Percentiles rank a stretch among this genome's conserved stretches.
These are phyloP conservation scores for Oceanites oceanicus DNA, from an alignment of 2,113 vertebrate species.

Conservation along the genomic window DNA sequence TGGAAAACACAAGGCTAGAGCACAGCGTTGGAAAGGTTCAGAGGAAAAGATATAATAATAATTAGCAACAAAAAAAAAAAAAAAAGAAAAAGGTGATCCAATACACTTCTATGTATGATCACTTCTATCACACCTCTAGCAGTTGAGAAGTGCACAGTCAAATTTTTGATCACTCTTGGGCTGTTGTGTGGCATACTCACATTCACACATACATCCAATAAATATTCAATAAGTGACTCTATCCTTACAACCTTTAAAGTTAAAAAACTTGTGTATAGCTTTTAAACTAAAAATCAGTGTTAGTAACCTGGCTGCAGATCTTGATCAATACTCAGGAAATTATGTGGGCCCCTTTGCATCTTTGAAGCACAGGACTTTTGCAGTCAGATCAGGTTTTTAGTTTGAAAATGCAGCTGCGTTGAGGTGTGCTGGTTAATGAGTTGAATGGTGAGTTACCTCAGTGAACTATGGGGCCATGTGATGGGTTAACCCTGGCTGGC, in stretches of 20 bases:
- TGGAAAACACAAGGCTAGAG: not conserved
- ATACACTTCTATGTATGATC: not conserved
- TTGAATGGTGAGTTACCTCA: not conserved
- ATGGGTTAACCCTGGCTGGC: not conserved
- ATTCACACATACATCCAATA: not conserved
- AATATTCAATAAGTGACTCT: not conserved
- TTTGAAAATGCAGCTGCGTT: not conserved
- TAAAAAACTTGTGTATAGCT: not conserved
- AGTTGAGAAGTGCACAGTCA: not conserved
- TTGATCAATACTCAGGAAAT: not conserved
- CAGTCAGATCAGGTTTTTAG: not conserved
- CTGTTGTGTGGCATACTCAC: not conserved
- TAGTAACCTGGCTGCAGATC: not conserved
- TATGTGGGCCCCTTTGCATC: not conserved
- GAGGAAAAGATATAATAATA: not conserved
- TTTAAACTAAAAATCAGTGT: not conserved
- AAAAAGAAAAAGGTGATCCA: not conserved
- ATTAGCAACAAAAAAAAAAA: not conserved
- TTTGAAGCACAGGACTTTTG: not conserved
- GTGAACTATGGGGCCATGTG: not conserved
- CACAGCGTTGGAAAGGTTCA: not conserved
- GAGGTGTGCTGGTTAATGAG: not conserved
- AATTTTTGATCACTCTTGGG: accelerated
- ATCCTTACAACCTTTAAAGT: not conserved
- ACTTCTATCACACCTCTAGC: not conserved